Percentiles rank a stretch among this genome's conserved stretches.
Conservation (phyloP, 1,140 invertebrate species). For the Mactra quadrangularis region DNA sequence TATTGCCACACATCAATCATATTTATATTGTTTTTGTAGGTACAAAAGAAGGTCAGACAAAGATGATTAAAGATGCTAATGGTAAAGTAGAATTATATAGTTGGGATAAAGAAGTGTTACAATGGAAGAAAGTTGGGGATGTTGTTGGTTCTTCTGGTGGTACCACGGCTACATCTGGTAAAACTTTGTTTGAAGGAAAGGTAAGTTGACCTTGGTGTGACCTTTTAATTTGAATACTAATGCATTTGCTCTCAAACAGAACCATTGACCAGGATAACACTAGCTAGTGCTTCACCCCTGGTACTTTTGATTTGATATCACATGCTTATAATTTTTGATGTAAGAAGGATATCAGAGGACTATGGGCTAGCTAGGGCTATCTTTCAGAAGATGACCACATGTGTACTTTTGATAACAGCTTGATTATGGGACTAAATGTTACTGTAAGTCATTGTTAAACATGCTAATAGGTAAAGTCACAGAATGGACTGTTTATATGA, state of each 20-base stretch:
- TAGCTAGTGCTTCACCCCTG: too few species aligned
- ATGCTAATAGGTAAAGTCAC: too few species aligned
- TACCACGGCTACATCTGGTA: constrained; percentile 86
- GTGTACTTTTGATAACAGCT: too few species aligned
- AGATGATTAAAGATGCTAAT: constrained; percentile 90
- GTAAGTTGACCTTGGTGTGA: constrained; percentile 62
- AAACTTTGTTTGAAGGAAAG: constrained; percentile 91
- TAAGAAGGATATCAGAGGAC: too few species aligned
- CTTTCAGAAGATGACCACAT: too few species aligned
- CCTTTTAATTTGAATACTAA: not conserved
- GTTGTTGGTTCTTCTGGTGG: constrained; percentile 91
- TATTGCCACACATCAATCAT: too few species aligned
- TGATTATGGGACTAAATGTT: too few species aligned
- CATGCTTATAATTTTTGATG: too few species aligned
- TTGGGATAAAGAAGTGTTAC: constrained; percentile 89
- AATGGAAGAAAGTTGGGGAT: constrained; percentile 95
- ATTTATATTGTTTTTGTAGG: constrained; percentile 65
- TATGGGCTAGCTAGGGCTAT: too few species aligned
- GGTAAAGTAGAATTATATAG: constrained; percentile 86
- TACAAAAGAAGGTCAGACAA: constrained; percentile 91
- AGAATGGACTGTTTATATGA: too few species aligned
- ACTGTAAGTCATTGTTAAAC: too few species aligned
- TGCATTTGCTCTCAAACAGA: not conserved
- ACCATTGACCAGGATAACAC: not conserved
- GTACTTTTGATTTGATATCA: too few species aligned